Base-by-base conservation (phyloP, 2,113 vertebrate species). In the Alces alces region DNA sequence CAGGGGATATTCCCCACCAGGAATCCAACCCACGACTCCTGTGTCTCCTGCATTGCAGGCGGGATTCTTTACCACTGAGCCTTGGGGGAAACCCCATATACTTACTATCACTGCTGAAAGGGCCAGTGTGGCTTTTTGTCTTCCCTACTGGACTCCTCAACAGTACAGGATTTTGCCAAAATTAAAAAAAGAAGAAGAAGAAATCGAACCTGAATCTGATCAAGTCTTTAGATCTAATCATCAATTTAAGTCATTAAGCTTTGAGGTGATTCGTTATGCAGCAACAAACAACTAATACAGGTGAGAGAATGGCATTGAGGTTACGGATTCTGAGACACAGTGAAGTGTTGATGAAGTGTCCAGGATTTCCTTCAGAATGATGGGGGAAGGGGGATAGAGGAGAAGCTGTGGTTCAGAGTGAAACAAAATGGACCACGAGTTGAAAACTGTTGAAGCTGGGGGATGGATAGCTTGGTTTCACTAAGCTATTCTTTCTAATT, bases 381-480 rank as follows among this genome's bases (percentile, higher is more conserved):
- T 23, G 3, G 9, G 1, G 5, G 23, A 3, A 2, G 3, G 3
- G 27, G 10, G 27, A 1, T 6, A 6, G 27, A 28, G 55, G 66
- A 66, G 19, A 54, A 25, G 70, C 9, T n/a, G 27, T n/a, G 43
- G 45, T 6, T 70, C 10, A 4, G 10, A 86, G 30, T 15, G 16
- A 64, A 89, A 64, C 16, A 86, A 47, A 30, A 47, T 15, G 19
- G 21, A 17, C 45, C 58, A 39, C 8, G 10, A 80, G 23, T 25
- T 15, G 17, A 91, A 66, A 86, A 66, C 8, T 86, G 25, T 47
- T 60, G 33, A 78, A 76, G 7, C 15, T 57, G 6, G 27, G 7
- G 47, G 30, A 60, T 25, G 73, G 5, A 33, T 30, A 52, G 28
- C 3, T 64, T 43, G 3, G 13, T n/a, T 78, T 88, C 33, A 66